phyloP scores from a whole-genome alignment of 2,888 invertebrate species.

The Anarsia innoxiella region DNA sequence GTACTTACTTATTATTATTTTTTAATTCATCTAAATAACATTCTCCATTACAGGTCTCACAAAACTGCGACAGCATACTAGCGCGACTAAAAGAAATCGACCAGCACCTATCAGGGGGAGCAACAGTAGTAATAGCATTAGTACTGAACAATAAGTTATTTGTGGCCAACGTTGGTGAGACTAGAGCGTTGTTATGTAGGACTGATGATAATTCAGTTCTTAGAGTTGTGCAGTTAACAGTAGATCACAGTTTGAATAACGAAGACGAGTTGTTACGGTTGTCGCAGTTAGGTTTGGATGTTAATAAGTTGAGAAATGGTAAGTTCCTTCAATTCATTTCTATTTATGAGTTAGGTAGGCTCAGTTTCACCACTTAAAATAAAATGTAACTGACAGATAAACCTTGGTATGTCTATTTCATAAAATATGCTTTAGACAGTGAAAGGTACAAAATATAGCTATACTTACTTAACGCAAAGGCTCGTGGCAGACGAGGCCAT shows the following conservation, averaged over 20 bases:
- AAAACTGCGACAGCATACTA: conserved; percentile 68
- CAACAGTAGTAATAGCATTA: conserved; percentile 87
- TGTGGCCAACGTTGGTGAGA: conserved; percentile 91
- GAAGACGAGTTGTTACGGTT: conserved; percentile 89
- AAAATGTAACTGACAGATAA: too few relatives aligned
- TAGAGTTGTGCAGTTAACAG: conserved; percentile 80
- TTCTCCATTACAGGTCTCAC: conserved; percentile 52
- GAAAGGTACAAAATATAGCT: too few relatives aligned
- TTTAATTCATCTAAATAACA: too few relatives aligned
- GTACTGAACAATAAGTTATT: conserved; percentile 85
- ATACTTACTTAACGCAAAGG: too few relatives aligned
- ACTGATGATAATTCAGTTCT: conserved; percentile 7
- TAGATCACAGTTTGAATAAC: conserved; percentile 89
- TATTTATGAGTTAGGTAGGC: too few relatives aligned
- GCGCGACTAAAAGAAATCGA: conserved; percentile 84
- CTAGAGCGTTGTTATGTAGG: conserved; percentile 85
- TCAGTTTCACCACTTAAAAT: too few relatives aligned
- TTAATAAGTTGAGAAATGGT: conserved; percentile 80
- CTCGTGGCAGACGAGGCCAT: too few relatives aligned
- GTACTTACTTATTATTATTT: too few relatives aligned
- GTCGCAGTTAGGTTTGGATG: conserved; percentile 83
- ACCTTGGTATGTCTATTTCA: too few relatives aligned
- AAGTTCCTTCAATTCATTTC: too few relatives aligned
- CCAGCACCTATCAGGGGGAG: conserved; percentile 86
- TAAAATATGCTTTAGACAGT: too few relatives aligned